These are phyloP conservation scores for Masnerella sp. DNA, from an alignment of 2,888 invertebrate species.

Conservation along the genomic window DNA sequence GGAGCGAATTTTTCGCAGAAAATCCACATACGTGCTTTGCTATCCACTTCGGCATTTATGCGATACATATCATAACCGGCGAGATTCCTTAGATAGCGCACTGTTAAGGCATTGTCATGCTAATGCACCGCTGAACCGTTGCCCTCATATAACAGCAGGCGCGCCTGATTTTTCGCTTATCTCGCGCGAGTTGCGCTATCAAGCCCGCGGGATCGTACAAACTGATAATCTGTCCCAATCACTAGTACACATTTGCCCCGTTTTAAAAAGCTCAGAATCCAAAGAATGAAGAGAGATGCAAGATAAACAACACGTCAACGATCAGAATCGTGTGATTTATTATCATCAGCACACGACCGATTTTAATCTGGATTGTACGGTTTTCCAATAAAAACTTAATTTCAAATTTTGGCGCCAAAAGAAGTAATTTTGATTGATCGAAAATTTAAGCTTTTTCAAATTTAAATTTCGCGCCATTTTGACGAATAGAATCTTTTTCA, in stretches of 20 bases:
- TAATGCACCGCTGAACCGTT: constrained; percentile 65
- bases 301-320: constrained; percentile 11
- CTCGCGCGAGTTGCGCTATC: constrained; percentile 43
- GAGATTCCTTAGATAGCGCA: constrained; percentile 70
- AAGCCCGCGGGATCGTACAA: constrained; percentile 20
- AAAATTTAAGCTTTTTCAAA: too few species aligned
- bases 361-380: too few species aligned
- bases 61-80: constrained; percentile 45
- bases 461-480: too few species aligned
- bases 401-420: too few species aligned
- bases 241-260: constrained; percentile 22
- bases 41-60: constrained; percentile 13
- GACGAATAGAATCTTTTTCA: too few species aligned
- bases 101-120: constrained; percentile 75
- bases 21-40: too few species aligned
- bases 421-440: too few species aligned
- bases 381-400: too few species aligned
- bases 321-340: constrained; percentile 39
- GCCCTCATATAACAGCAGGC: constrained; percentile 62
- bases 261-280: constrained; percentile 26
- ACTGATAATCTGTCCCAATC: constrained; percentile 45
- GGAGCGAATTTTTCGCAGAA: too few species aligned
- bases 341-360: too few species aligned
- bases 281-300: constrained; percentile 22
- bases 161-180: constrained; percentile 50